Evolutionary conservation across 2,797 vertebrate species (phyloP).

Genomic region (Labeo calbasu): DNA sequence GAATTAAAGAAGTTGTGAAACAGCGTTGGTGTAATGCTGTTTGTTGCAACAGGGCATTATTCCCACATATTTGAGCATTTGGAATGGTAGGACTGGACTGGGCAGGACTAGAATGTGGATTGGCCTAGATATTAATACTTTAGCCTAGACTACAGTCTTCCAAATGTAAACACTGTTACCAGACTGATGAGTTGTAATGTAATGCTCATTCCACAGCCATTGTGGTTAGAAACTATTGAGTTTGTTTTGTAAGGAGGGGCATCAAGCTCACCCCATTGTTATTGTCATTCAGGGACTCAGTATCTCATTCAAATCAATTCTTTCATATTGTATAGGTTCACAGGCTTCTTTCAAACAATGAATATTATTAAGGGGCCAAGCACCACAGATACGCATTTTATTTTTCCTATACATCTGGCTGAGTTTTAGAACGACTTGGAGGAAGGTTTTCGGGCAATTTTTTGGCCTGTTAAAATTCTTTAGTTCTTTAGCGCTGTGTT

Average conservation of each 20-base stretch:
- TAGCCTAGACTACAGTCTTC: constrained; percentile 39
- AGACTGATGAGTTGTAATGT: constrained; percentile 11
- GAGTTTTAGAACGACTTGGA: background rate
- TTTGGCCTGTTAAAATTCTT: background rate
- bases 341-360: constrained; percentile 2
- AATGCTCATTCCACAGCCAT: background rate
- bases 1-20: constrained; percentile 28
- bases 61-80: constrained; percentile 55
- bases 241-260: background rate
- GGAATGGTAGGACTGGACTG: constrained; percentile 49
- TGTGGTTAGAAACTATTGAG: background rate
- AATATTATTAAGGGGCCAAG: background rate
- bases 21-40: constrained; percentile 29
- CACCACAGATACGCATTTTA: background rate
- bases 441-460: background rate
- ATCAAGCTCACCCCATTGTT: background rate
- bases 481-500: background rate
- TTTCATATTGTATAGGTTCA: constrained; percentile 1
- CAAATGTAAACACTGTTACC: constrained; percentile 41
- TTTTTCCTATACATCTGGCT: background rate
- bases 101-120: constrained; percentile 47
- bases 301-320: background rate
- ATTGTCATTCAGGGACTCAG: background rate
- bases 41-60: constrained; percentile 49
- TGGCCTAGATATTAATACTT: constrained; percentile 22